Evolutionary conservation across 1,140 invertebrate species (phyloP).

Genomic region (Drosophila setifemur): DNA sequence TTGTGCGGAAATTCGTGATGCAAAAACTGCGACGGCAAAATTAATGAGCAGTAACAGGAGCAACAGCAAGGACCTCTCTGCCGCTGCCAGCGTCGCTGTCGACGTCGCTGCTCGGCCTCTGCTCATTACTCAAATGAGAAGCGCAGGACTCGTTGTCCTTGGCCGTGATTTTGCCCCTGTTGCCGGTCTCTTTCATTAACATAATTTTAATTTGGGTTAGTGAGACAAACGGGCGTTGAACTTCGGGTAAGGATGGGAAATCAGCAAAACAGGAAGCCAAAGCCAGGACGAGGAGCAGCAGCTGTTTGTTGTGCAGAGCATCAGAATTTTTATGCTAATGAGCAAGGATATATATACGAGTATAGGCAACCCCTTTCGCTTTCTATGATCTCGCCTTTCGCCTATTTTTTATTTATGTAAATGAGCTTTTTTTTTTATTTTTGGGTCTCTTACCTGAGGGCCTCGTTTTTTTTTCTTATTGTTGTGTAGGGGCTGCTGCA

Average conservation of each 20-base stretch:
- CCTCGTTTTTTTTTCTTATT: slow-evolving; percentile 16
- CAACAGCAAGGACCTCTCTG: slow-evolving; percentile 31
- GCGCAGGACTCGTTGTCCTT: slow-evolving; percentile 74
- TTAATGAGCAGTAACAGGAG: slow-evolving; percentile 74
- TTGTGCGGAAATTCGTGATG: slow-evolving; percentile 63
- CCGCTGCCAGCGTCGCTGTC: slow-evolving; percentile 3
- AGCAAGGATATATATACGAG: slow-evolving; percentile 45
- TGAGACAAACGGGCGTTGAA: slow-evolving; percentile 78
- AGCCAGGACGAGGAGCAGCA: slow-evolving; percentile 24
- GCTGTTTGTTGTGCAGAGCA: slow-evolving; percentile 69
- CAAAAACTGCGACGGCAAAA: slow-evolving; percentile 71
- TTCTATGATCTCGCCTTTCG: slow-evolving; percentile 34
- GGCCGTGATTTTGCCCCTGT: slow-evolving; percentile 74
- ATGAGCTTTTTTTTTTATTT: slow-evolving; percentile 69
- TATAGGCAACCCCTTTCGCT: slow-evolving; percentile 64
- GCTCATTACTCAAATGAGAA: slow-evolving; percentile 77
- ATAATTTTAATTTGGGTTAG: slow-evolving; percentile 82
- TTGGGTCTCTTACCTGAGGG: slow-evolving; percentile 52
- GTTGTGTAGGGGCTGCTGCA: slow-evolving; percentile 32
- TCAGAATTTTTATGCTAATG: slow-evolving; percentile 78
- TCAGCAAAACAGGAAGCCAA: slow-evolving; percentile 37
- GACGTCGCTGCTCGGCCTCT: slow-evolving; percentile 7
- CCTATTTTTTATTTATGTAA: slow-evolving; percentile 72
- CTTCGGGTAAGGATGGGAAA: slow-evolving; percentile 23
- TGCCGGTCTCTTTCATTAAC: slow-evolving; percentile 67